phyloP scores from a whole-genome alignment of 2,113 vertebrate species.

The Marcusenius ussheri region DNA sequence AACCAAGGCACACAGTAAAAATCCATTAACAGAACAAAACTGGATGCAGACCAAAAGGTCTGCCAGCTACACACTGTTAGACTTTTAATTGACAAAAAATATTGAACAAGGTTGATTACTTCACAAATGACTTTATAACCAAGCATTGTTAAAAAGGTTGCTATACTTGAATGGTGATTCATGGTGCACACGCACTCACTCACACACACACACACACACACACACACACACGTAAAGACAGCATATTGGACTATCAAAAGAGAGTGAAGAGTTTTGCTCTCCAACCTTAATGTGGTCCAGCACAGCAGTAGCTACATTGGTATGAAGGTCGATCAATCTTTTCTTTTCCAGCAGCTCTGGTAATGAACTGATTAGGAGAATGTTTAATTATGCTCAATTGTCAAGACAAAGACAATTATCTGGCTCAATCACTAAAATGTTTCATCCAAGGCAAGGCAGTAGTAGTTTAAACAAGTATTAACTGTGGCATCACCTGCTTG shows the following conservation, averaged over 20 bases:
- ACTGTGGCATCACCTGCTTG: not conserved
- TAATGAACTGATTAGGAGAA: slow-evolving; percentile 70
- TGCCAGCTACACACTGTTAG: not conserved
- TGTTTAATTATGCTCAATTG: not conserved
- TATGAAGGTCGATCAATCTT: slow-evolving; percentile 93
- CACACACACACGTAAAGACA: not conserved
- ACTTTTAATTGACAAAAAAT: not conserved
- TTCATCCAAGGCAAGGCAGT: not conserved
- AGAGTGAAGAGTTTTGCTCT: slow-evolving; percentile 16
- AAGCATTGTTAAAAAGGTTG: not conserved
- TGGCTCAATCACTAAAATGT: not conserved
- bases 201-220: not conserved
- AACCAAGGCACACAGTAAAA: not conserved
- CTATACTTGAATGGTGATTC: not conserved
- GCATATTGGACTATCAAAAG: not conserved
- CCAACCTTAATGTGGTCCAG: slow-evolving; percentile 96
- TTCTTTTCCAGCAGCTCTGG: slow-evolving; percentile 97
- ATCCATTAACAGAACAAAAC: not conserved
- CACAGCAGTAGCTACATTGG: slow-evolving; percentile 93
- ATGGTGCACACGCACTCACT: too few relatives aligned
- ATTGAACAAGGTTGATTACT: not conserved
- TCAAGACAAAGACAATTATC: not conserved
- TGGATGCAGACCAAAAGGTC: not conserved
- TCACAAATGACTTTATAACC: not conserved
- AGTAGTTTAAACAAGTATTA: not conserved